Base-by-base conservation (phyloP, 2,888 invertebrate species). In the Meiosimyza platycephala region DNA sequence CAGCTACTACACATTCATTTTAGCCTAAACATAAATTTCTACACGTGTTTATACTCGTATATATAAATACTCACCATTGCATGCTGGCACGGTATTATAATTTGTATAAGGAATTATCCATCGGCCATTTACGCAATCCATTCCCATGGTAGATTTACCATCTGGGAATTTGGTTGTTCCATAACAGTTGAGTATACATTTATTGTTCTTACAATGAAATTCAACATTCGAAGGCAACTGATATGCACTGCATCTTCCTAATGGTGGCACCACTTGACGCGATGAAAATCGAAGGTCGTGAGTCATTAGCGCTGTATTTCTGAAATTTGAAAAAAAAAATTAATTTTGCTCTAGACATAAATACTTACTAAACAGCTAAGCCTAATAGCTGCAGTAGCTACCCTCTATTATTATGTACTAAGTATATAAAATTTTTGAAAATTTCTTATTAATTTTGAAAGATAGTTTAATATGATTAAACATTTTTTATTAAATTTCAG, bases 1-100 rank as follows among this genome's bases (percentile, higher is more conserved):
- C n/a, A n/a, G n/a, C n/a, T n/a, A n/a, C 22, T 22, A 22, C 22
- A 22, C 22, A 2, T 22, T 2, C 22, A 22, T 22, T 2, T 22
- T 22, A 22, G 22, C 22, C 22, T 22, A 22, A 22, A 2, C 22
- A 1, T 1, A 22, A 22, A 22, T 22, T 22, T 22, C 2, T 22
- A 2, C 22, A 22, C 22, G 2, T 22, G 22, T 22, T 22, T 22
- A 12, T 22, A 16, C n/a, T n/a, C n/a, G n/a, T 28, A 5, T n/a
- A 60, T 52, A 62, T 22, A 16, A 18, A 51, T 71, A 82, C 88
- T 87, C 87, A 92, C 92, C 91, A 88, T 91, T 89, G 79, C 93
- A 93, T n/a, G 89, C 85, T 3, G 92, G 92, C 50, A 91, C 86
- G 0, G 80, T 78, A 0, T 81, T 81, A 55, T 88, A 81, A 33